Percentiles rank a stretch among this genome's conserved stretches.
phyloP scores from a whole-genome alignment of 2,888 invertebrate genomes.

The Agonopterix arenella region DNA sequence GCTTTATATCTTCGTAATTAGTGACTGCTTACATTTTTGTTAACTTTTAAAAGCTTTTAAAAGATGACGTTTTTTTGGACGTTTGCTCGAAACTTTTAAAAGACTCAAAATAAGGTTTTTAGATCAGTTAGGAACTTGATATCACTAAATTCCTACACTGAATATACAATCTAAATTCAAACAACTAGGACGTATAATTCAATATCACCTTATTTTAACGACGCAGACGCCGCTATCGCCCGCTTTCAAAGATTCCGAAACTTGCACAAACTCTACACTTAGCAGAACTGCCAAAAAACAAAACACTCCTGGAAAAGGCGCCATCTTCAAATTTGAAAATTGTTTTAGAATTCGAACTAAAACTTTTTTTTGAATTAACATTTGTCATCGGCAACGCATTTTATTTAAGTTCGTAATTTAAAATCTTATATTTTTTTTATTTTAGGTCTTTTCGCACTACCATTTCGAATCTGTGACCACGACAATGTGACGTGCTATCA shows the following conservation, averaged over 20 bases:
- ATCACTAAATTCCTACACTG: too few species aligned
- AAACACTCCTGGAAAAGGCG: background rate
- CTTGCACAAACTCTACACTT: constrained; percentile 4
- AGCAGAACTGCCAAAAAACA: background rate
- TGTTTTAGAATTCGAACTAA: background rate
- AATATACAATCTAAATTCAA: too few species aligned
- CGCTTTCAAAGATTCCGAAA: constrained; percentile 19
- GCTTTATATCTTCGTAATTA: too few species aligned
- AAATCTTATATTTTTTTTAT: background rate
- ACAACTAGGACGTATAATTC: too few species aligned
- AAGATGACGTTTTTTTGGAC: too few species aligned
- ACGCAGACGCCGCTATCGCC: constrained; percentile 36
- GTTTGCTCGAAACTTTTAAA: too few species aligned
- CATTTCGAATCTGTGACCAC: constrained; percentile 21
- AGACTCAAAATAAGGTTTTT: too few species aligned
- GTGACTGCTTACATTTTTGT: too few species aligned
- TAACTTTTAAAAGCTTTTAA: too few species aligned
- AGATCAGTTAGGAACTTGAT: too few species aligned
- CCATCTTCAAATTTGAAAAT: constrained; percentile 1
- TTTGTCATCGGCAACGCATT: too few species aligned
- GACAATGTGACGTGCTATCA: constrained; percentile 29
- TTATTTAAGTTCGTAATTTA: too few species aligned
- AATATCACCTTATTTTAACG: constrained; percentile 29
- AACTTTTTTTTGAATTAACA: background rate
- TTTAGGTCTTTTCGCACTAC: constrained; percentile 16